Evolutionary conservation across 2,113 vertebrate genomes (phyloP), one percentile per base, ranked within the genome.

Genomic region (Hippocampus abdominalis): DNA sequence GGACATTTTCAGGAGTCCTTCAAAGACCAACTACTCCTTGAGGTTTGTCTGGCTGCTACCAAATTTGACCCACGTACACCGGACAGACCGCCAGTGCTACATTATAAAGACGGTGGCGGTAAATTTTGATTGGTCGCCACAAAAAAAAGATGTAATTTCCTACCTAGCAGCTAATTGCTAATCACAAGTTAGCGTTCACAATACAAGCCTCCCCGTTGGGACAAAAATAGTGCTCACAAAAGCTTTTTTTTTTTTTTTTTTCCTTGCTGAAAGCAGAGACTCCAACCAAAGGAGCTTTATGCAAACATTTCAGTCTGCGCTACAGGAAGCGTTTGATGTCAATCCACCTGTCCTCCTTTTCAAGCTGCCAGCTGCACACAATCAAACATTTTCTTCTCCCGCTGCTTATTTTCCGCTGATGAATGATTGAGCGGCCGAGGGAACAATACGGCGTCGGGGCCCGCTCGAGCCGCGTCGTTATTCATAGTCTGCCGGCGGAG

Each of bases 371-470:
- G 39, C 9, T 4, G n/a, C 36, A 25, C 61, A 23, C 21, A 64
- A 42, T 44, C 39, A 64, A 64, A 64, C 39, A 3, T 64, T 42
- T 64, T 44, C 21, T 42, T 42, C n/a, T 36, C 39, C 36, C 39
- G 21, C 61, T 25, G 61, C 61, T 64, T 9, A 48, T 64, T 64
- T 46, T 64, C 18, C 39, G 23, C 57, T 23, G 63, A 64, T 64
- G 63, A 64, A 46, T 27, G 63, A 64, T 64, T 18, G 63, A 64
- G 46, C 25, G 40, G 23, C 23, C 18, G 42, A 46, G 63, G 39
- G 63, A 64, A 64, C 63, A 64, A 64, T 46, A 64, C 42, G 12
- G n/a, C 36, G 42, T 8, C 16, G 12, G 40, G 61, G 12, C n/a
- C n/a, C 16, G 62, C 62, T 46, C 5, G 63, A 64, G 63, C 42